Conservation (phyloP, 2,888 invertebrate genomes). For the Aphodius sticticus region DNA sequence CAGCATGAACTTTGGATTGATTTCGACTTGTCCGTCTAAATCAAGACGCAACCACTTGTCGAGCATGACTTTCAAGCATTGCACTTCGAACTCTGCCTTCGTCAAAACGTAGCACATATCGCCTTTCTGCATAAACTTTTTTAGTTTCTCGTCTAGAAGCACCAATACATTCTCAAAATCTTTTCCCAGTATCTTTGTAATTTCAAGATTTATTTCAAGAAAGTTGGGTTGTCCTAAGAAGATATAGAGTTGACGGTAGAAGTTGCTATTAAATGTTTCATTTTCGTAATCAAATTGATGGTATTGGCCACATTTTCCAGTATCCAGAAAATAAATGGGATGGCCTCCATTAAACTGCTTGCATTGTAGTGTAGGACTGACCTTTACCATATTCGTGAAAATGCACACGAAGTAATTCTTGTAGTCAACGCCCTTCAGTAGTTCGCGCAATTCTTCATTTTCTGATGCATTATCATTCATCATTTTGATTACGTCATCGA, state of each 20-base stretch:
- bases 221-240: neutral
- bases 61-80: neutral
- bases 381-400: no score
- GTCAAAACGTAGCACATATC: neutral
- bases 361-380: no score
- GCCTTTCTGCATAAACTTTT: neutral
- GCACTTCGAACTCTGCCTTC: neutral
- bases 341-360: no score
- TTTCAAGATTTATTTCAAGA: neutral
- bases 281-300: neutral
- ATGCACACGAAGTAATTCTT: no score
- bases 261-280: neutral
- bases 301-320: neutral
- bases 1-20: neutral
- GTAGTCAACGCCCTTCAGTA: no score
- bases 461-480: no score
- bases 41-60: neutral
- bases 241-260: neutral
- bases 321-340: neutral
- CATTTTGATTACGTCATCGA: no score
- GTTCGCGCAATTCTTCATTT: no score
- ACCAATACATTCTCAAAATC: neutral
- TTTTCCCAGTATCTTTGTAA: neutral
- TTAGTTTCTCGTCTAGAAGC: neutral
- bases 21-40: neutral